Percentiles rank a stretch among this genome's conserved stretches.
phyloP scores from a whole-genome alignment of 2,113 vertebrate genomes.

The Nothoprocta pentlandii region DNA sequence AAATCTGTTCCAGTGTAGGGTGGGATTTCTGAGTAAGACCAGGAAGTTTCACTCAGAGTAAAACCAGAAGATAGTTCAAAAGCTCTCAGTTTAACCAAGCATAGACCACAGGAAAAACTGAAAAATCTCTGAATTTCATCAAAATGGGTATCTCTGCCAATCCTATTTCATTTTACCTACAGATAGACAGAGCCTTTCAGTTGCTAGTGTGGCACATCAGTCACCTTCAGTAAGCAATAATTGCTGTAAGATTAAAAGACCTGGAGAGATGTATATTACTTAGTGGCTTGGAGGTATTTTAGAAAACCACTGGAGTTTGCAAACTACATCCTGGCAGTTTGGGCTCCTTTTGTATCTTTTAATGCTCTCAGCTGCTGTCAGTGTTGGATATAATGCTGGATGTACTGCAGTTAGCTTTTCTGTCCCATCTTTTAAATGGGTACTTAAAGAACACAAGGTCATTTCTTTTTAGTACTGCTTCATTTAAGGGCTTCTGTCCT shows the following conservation, averaged over 20 bases:
- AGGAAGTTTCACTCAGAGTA: background rate
- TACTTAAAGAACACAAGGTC: background rate
- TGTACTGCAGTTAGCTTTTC: constrained; percentile 8
- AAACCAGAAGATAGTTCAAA: background rate
- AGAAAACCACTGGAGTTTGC: background rate
- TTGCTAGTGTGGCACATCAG: background rate
- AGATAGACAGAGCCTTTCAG: background rate
- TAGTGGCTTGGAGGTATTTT: background rate
- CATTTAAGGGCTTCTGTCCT: constrained; percentile 36
- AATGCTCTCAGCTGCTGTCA: constrained; percentile 40
- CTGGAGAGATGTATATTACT: background rate
- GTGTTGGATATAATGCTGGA: constrained; percentile 38
- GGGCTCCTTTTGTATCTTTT: constrained; percentile 27
- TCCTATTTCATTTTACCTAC: background rate
- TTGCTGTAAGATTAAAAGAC: background rate
- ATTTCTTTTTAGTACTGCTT: constrained; percentile 35
- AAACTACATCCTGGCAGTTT: constrained; percentile 14
- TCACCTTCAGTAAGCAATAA: background rate
- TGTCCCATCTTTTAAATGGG: background rate
- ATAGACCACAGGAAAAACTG: background rate
- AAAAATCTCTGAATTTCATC: background rate
- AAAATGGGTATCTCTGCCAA: background rate
- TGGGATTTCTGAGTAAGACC: background rate
- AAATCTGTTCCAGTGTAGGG: background rate
- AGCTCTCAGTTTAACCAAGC: background rate